Evolutionary conservation across 1,140 invertebrate genomes (phyloP).

Genomic region (Zaprionus inermis): DNA sequence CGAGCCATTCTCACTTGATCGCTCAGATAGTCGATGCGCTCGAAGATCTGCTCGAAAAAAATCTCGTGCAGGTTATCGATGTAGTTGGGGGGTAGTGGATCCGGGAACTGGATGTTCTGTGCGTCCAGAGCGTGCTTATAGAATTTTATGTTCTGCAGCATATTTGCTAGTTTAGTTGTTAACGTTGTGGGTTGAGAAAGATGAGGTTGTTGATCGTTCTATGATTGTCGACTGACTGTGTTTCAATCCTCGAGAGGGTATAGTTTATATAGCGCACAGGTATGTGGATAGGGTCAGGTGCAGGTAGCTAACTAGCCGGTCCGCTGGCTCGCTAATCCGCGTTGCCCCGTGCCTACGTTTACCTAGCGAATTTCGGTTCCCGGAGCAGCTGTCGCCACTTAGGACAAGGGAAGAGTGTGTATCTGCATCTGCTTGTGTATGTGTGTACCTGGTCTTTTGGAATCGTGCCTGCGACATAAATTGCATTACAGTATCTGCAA

Average conservation of each 20-base stretch:
- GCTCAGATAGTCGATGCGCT: conserved; percentile 56
- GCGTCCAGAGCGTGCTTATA: conserved; percentile 50
- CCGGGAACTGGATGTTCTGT: conserved; percentile 14
- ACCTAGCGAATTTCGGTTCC: conserved; percentile 14
- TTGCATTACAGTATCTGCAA: conserved; percentile 66
- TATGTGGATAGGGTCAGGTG: background rate
- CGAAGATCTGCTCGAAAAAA: conserved; percentile 74
- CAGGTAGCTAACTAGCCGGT: background rate
- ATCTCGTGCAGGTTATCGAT: conserved; percentile 70
- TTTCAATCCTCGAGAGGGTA: background rate
- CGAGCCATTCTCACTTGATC: conserved; percentile 74
- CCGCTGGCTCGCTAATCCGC: background rate
- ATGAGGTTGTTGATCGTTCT: conserved; percentile 15
- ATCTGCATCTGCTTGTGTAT: too few relatives aligned
- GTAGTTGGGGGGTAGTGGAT: conserved; percentile 50
- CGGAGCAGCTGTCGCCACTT: conserved; percentile 16
- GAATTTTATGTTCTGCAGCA: conserved; percentile 46
- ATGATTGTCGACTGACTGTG: conserved; percentile 29
- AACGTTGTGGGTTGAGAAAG: background rate
- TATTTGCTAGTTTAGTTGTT: background rate
- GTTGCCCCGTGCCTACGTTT: background rate
- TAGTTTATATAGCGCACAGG: conserved; percentile 42
- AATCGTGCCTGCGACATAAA: conserved; percentile 63
- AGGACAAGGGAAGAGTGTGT: conserved; percentile 16
- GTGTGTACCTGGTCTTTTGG: conserved; percentile 15